Evolutionary conservation across 1,140 invertebrate genomes (phyloP).

Genomic region (Brachionus manjavacas): DNA sequence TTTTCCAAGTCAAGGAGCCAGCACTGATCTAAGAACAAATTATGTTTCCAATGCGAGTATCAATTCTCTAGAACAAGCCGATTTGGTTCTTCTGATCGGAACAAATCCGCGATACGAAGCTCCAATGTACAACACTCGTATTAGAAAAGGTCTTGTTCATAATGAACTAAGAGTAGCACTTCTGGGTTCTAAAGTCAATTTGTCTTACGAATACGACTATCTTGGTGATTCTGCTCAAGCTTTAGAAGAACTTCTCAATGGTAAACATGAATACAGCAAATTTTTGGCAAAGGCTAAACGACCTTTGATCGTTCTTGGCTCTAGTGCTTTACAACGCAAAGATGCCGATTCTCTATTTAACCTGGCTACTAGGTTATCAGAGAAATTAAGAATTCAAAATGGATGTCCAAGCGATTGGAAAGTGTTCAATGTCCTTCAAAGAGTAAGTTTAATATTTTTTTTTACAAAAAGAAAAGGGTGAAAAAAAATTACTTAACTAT

Average conservation of each 20-base stretch:
- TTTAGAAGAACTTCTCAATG: constrained; percentile 69
- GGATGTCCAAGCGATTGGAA: constrained; percentile 62
- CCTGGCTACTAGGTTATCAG: constrained; percentile 63
- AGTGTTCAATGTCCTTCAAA: constrained; percentile 83
- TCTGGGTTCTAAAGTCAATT: constrained; percentile 83
- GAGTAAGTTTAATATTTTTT: constrained; percentile 64
- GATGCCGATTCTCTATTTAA: constrained; percentile 72
- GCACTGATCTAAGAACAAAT: constrained; percentile 77
- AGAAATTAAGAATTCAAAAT: constrained; percentile 48
- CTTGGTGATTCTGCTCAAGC: constrained; percentile 70
- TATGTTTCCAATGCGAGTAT: constrained; percentile 87
- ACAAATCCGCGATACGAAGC: constrained; percentile 96
- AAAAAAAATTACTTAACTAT: too few species aligned
- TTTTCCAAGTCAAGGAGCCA: constrained; percentile 74
- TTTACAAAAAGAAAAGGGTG: not conserved
- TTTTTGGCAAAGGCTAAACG: constrained; percentile 73
- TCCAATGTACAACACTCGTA: constrained; percentile 87
- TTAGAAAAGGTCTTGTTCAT: constrained; percentile 71
- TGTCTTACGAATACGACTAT: constrained; percentile 88
- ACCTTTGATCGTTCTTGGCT: constrained; percentile 85
- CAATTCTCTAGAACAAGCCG: constrained; percentile 80
- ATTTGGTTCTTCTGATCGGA: constrained; percentile 84
- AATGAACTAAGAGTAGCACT: constrained; percentile 64
- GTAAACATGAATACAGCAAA: constrained; percentile 69
- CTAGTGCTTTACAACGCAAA: constrained; percentile 70